phyloP scores from a whole-genome alignment of 2,888 invertebrate species.

The Sthenelais limicola region DNA sequence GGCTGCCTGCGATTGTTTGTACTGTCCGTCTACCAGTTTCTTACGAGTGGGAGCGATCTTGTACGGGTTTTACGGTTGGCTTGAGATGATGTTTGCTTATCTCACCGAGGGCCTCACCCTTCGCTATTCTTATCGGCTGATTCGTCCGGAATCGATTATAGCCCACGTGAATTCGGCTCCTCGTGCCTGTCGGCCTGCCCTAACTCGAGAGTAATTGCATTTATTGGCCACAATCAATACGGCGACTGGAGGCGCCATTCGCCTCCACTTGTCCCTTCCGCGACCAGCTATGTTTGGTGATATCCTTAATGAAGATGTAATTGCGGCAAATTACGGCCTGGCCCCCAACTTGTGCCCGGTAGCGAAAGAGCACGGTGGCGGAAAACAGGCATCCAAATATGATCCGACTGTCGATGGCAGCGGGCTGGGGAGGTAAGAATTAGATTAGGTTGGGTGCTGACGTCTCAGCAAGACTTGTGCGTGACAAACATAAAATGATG shows the following conservation, averaged over 20 bases:
- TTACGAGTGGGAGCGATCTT: not conserved
- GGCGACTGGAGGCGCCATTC: not conserved
- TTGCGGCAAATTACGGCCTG: conserved; percentile 30
- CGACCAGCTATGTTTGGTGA: conserved; percentile 29
- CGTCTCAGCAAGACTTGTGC: not conserved
- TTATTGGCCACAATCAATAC: conserved; percentile 35
- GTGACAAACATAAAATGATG: conserved; percentile 25
- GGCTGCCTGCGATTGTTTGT: not conserved
- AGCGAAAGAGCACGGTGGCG: conserved; percentile 12
- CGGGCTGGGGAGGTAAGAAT: not conserved
- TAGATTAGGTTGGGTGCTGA: conserved; percentile 17
- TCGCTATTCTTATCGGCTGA: conserved; percentile 32
- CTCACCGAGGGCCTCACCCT: no score
- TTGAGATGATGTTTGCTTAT: conserved; percentile 7
- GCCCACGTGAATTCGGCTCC: conserved; percentile 21
- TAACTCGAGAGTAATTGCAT: conserved; percentile 35
- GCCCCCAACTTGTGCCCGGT: conserved; percentile 32
- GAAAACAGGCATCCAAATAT: conserved; percentile 36
- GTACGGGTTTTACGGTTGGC: not conserved
- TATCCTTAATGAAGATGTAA: conserved; percentile 39
- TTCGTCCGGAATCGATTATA: conserved; percentile 32
- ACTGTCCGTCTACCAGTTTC: conserved; percentile 4
- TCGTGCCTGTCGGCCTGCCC: not conserved
- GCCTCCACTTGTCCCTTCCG: conserved; percentile 14
- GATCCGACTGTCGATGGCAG: conserved; percentile 34